These are phyloP conservation scores for Zhuqinia jingwanae DNA, from an alignment of 2,888 invertebrate genomes.

Conservation along the genomic window DNA sequence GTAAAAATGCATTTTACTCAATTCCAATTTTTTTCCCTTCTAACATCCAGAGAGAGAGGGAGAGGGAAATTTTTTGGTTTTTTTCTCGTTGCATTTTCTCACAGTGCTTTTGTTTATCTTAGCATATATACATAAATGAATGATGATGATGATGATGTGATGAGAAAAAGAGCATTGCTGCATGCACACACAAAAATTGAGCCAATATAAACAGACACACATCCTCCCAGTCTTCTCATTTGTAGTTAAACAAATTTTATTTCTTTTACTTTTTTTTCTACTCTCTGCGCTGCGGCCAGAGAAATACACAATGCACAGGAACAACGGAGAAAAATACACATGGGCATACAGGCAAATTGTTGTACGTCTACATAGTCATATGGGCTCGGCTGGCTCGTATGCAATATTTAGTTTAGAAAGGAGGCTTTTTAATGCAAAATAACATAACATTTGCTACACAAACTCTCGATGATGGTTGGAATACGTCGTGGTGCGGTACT, in stretches of 20 bases:
- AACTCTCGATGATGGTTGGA: no score
- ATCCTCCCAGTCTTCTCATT: neutral
- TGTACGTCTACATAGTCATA: no score
- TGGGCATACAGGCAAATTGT: no score
- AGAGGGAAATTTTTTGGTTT: neutral
- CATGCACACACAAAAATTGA: neutral
- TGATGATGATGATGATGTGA: neutral
- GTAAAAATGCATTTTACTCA: slow-evolving; percentile 16
- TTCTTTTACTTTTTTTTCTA: neutral
- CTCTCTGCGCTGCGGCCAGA: neutral
- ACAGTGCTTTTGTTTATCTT: neutral
- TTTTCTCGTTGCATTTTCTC: neutral
- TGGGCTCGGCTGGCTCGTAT: no score
- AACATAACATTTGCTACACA: no score
- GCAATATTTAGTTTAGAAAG: no score
- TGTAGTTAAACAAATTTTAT: slow-evolving; percentile 15
- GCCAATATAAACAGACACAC: slow-evolving; percentile 5
- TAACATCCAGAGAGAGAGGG: neutral
- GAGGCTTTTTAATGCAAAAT: no score
- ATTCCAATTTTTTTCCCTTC: neutral
- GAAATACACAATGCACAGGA: no score
- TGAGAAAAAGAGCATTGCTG: neutral
- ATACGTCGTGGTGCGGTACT: no score
- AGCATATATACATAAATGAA: neutral
- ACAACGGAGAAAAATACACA: no score